Evolutionary conservation across 2,888 invertebrate species (phyloP).

Genomic region (Trichogramma evanescens): DNA sequence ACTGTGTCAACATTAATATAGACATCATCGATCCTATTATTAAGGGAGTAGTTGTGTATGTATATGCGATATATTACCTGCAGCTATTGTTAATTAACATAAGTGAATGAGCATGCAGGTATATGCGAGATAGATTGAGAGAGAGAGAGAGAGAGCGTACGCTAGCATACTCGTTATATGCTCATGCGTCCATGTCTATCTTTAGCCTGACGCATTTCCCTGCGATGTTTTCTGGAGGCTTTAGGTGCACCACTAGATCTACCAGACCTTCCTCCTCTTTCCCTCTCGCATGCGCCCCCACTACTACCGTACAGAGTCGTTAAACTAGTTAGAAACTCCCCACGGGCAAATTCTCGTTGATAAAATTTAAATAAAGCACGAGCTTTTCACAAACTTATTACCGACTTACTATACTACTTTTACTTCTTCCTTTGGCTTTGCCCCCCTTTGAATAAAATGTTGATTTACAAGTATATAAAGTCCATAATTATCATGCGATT

Average conservation of each 20-base stretch:
- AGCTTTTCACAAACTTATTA: too few relatives aligned
- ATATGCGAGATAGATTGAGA: slow-evolving; percentile 14
- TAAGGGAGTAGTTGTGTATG: too few relatives aligned
- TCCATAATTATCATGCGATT: too few relatives aligned
- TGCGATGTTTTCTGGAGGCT: slow-evolving; percentile 14
- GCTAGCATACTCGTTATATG: not conserved
- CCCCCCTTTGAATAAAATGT: too few relatives aligned
- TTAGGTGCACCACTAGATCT: not conserved
- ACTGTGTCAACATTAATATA: too few relatives aligned
- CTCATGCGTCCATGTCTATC: slow-evolving; percentile 1
- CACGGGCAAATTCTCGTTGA: slow-evolving; percentile 11
- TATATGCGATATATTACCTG: too few relatives aligned
- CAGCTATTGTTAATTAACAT: slow-evolving; percentile 12
- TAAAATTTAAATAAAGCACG: slow-evolving; percentile 10
- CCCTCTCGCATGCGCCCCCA: too few relatives aligned
- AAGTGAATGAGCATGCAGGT: slow-evolving; percentile 2
- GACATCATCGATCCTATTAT: too few relatives aligned
- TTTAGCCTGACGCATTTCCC: slow-evolving; percentile 18
- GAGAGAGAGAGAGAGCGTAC: not conserved
- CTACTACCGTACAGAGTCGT: not conserved
- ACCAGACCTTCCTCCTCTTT: not conserved
- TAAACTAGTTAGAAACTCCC: slow-evolving; percentile 15
- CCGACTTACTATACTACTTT: too few relatives aligned
- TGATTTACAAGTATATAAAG: too few relatives aligned
- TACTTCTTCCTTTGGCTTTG: too few relatives aligned